Conservation (phyloP, 2,797 vertebrate species). For the Pagetopsis macropterus region DNA sequence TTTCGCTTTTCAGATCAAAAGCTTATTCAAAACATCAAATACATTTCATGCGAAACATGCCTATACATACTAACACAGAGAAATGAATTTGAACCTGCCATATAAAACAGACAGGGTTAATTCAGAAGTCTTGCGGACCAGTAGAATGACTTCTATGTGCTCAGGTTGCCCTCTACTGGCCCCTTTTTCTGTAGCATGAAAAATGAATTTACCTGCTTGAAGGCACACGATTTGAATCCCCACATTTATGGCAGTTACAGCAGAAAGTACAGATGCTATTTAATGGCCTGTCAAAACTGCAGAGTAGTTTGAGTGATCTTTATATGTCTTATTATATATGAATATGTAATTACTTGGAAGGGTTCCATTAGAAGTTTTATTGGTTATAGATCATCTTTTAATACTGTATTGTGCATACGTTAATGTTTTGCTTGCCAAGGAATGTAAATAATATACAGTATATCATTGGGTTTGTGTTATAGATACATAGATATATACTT, state of each 20-base stretch:
- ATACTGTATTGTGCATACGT: not conserved
- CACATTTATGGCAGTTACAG: constrained; percentile 6
- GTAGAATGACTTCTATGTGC: constrained; percentile 36
- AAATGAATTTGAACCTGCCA: not conserved
- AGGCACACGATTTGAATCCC: constrained; percentile 1
- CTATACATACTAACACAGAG: not conserved
- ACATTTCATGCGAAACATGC: not conserved
- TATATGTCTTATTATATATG: not conserved
- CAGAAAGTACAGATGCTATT: constrained; percentile 5
- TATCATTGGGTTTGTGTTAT: not conserved
- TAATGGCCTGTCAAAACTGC: not conserved
- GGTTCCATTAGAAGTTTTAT: not conserved
- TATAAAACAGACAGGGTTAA: not conserved
- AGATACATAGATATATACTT: too few species aligned
- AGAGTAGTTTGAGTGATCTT: not conserved
- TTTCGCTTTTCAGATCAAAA: not conserved
- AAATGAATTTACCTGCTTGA: not conserved
- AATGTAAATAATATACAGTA: not conserved
- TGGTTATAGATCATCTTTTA: not conserved
- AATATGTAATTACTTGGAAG: not conserved
- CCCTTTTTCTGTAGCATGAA: not conserved
- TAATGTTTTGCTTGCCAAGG: not conserved
- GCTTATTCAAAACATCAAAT: not conserved
- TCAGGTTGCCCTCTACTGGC: constrained; percentile 77
- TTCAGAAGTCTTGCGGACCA: not conserved